phyloP scores from a whole-genome alignment of 2,113 vertebrate genomes.

The Orycteropus afer region DNA sequence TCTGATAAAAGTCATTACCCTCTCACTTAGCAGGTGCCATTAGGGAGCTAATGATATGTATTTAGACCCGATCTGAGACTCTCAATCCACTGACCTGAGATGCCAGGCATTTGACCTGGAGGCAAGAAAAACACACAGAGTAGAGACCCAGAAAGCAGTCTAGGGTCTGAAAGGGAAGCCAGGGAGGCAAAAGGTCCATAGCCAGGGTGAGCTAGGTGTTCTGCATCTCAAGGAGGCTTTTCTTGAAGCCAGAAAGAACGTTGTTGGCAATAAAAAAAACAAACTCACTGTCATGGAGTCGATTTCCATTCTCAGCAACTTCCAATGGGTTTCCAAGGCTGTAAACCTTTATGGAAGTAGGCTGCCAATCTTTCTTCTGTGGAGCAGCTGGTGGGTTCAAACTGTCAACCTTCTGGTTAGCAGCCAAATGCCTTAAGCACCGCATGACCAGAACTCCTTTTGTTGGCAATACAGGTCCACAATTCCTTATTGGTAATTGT shows the following conservation, averaged over 20 bases:
- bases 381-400: too few species aligned
- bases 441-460: too few species aligned
- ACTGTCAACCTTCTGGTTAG: too few species aligned
- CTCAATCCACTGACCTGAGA: background rate
- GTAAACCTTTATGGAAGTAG: too few species aligned
- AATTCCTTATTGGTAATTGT: background rate
- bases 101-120: background rate
- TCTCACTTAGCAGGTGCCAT: slow-evolving; percentile 17
- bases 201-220: background rate
- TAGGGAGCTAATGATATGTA: background rate
- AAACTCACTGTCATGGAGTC: too few species aligned
- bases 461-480: background rate
- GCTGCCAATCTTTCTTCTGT: too few species aligned
- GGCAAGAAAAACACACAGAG: background rate
- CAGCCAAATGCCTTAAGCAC: too few species aligned
- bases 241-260: background rate
- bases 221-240: background rate
- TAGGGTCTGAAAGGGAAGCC: background rate
- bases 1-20: background rate
- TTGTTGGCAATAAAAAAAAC: too few species aligned
- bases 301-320: too few species aligned
- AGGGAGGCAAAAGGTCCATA: background rate
- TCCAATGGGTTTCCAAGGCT: too few species aligned
- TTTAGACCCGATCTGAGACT: slow-evolving; percentile 1
- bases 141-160: background rate